Evolutionary conservation across 2,888 invertebrate species (phyloP).

Genomic region (Pharmacophagus antenor): DNA sequence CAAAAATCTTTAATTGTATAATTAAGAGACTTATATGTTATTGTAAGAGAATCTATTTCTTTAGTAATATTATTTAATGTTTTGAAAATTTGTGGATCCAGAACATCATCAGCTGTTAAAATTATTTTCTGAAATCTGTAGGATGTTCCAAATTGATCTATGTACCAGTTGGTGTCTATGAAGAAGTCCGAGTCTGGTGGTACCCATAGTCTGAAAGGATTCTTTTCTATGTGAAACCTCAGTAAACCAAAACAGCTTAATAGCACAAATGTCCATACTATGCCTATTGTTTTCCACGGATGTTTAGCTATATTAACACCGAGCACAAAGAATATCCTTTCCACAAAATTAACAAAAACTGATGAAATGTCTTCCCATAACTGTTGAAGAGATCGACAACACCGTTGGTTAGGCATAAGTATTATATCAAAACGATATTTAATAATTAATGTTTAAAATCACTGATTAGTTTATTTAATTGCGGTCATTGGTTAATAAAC

Average conservation of each 20-base stretch:
- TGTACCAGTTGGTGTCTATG: slow-evolving; percentile 86
- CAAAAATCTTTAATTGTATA: slow-evolving; percentile 62
- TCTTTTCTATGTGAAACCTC: slow-evolving; percentile 86
- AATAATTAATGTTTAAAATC: slow-evolving; percentile 11
- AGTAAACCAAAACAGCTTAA: slow-evolving; percentile 83
- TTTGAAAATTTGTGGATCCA: slow-evolving; percentile 81
- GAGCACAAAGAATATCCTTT: slow-evolving; percentile 77
- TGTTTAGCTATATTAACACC: slow-evolving; percentile 81
- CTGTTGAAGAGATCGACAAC: slow-evolving; percentile 59
- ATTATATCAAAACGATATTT: slow-evolving; percentile 11
- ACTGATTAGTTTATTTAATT: not conserved
- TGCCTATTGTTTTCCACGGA: slow-evolving; percentile 82
- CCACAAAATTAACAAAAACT: slow-evolving; percentile 66
- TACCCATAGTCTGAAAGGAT: slow-evolving; percentile 88
- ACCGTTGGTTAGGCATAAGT: slow-evolving; percentile 57
- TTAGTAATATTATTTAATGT: slow-evolving; percentile 76
- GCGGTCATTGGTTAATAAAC: not conserved
- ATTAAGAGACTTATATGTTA: slow-evolving; percentile 47
- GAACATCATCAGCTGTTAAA: slow-evolving; percentile 84
- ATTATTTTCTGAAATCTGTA: slow-evolving; percentile 83
- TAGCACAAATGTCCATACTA: slow-evolving; percentile 79
- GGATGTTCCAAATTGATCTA: slow-evolving; percentile 83
- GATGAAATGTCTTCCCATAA: slow-evolving; percentile 69
- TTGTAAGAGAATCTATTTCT: slow-evolving; percentile 64
- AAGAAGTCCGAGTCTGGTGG: slow-evolving; percentile 86